Evolutionary conservation across 2,888 invertebrate genomes (phyloP).

Genomic region (Dryococelus australis): DNA sequence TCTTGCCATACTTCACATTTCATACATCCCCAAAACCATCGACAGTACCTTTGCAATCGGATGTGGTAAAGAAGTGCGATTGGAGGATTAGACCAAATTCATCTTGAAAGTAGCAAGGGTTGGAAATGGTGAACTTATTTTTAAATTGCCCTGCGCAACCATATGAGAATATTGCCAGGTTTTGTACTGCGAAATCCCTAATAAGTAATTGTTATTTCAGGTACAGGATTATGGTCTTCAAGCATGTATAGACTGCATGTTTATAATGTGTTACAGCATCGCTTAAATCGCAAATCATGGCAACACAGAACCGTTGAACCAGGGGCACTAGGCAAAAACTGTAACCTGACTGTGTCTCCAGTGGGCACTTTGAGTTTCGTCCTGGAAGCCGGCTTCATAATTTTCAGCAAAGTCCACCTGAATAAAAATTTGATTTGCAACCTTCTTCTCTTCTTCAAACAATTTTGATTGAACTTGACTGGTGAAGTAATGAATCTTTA

Average conservation of each 20-base stretch:
- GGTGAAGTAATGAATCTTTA: too few species aligned
- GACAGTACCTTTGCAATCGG: not conserved
- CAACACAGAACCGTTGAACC: not conserved
- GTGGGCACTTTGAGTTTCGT: not conserved
- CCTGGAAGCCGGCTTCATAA: not conserved
- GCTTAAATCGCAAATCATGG: not conserved
- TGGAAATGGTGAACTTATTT: constrained; percentile 25
- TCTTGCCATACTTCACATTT: constrained; percentile 1
- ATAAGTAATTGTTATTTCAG: not conserved
- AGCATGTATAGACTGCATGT: not conserved
- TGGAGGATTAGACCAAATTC: constrained; percentile 13
- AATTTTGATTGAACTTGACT: too few species aligned
- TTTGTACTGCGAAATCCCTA: not conserved
- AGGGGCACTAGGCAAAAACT: not conserved
- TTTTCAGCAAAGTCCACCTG: not conserved
- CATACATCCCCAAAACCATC: constrained; percentile 1
- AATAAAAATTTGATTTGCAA: not conserved
- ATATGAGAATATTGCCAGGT: constrained; percentile 18
- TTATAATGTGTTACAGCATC: not conserved
- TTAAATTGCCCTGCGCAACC: constrained; percentile 19
- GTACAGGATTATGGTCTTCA: not conserved
- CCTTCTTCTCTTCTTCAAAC: too few species aligned
- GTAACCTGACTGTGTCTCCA: not conserved
- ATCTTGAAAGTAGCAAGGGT: constrained; percentile 16
- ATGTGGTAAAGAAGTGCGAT: not conserved